phyloP scores from a whole-genome alignment of 2,113 vertebrate genomes.

The Todiramphus saurophagus region DNA sequence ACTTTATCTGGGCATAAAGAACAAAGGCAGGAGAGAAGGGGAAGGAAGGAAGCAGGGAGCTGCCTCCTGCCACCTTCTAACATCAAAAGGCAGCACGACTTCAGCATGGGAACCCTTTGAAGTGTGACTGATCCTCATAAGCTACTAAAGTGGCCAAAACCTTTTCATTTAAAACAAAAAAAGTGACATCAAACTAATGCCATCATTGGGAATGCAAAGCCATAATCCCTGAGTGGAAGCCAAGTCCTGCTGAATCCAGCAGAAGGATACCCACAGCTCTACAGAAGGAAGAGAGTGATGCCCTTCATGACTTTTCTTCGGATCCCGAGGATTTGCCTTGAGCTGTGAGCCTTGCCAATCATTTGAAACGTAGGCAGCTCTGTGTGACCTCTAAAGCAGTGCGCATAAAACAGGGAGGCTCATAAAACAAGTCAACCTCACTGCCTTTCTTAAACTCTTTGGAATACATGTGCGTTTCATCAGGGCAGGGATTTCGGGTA shows the following conservation, averaged over 20 bases:
- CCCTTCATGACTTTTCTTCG: background rate
- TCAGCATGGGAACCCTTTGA: background rate
- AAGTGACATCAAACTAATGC: background rate
- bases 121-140: background rate
- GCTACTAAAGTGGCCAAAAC: background rate
- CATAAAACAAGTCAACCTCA: background rate
- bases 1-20: background rate
- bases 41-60: background rate
- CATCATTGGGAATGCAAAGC: background rate
- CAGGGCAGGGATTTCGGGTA: background rate
- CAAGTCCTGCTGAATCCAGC: background rate
- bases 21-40: background rate
- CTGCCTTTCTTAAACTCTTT: background rate
- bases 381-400: background rate
- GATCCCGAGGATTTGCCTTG: background rate
- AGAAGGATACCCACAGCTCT: background rate
- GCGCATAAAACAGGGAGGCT: background rate
- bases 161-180: background rate
- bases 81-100: background rate
- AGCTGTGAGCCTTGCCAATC: fast-evolving
- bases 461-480: background rate
- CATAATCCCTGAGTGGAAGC: background rate
- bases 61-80: background rate
- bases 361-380: background rate
- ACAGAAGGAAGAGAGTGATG: background rate